Conservation (phyloP, 2,113 vertebrate genomes). For the Xenus cinereus region DNA sequence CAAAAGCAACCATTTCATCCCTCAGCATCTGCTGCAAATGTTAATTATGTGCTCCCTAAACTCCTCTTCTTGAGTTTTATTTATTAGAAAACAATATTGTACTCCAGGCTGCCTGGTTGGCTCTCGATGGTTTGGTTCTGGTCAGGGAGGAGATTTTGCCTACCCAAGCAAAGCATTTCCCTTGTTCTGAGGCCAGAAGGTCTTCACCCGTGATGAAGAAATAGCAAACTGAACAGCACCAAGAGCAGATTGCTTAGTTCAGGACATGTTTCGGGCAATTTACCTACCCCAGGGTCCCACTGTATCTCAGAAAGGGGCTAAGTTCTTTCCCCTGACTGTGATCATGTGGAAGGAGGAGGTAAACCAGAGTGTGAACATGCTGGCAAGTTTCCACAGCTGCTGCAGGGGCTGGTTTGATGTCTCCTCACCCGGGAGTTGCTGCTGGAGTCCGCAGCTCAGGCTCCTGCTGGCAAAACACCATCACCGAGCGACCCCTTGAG, state of each 20-base stretch:
- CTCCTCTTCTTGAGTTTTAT: not conserved
- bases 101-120: not conserved
- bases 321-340: not conserved
- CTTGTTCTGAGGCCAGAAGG: not conserved
- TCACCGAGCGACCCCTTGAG: fast-evolving
- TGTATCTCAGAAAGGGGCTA: not conserved
- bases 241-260: not conserved
- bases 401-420: not conserved
- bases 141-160: not conserved
- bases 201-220: not conserved
- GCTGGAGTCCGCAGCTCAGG: not conserved
- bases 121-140: not conserved
- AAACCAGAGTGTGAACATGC: fast-evolving
- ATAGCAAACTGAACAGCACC: not conserved
- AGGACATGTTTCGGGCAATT: not conserved
- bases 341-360: not conserved
- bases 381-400: not conserved
- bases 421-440: fast-evolving
- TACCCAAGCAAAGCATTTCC: not conserved
- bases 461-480: not conserved
- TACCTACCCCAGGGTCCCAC: not conserved
- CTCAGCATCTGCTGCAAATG: not conserved
- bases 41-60: not conserved
- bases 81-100: not conserved
- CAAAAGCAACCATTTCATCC: not conserved